phyloP scores from a whole-genome alignment of 1,140 invertebrate genomes.

The Ridgeia piscesae region DNA sequence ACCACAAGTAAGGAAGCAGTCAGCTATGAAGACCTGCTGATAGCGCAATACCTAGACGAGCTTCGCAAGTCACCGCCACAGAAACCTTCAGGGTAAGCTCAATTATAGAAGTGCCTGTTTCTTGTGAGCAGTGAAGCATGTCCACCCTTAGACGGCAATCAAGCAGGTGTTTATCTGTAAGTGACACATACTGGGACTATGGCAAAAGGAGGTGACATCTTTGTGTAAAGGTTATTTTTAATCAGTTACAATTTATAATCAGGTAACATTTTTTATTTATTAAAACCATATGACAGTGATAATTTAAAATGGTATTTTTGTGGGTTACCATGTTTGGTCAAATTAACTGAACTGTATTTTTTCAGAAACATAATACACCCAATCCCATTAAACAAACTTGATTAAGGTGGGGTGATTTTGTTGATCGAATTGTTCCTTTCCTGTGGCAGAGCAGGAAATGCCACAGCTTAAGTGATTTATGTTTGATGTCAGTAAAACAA shows the following conservation, averaged over 20 bases:
- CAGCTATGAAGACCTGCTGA: constrained; percentile 55
- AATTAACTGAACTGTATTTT: too few species aligned
- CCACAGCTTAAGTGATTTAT: neutral
- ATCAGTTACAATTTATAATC: neutral
- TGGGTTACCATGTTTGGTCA: too few species aligned
- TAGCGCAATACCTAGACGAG: constrained; percentile 54
- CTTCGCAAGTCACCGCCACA: constrained; percentile 34
- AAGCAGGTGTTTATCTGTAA: neutral
- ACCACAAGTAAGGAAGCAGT: constrained; percentile 25
- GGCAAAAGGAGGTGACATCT: neutral
- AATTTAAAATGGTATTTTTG: too few species aligned
- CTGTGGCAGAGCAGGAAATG: neutral
- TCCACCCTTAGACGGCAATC: neutral
- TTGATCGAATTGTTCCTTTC: neutral
- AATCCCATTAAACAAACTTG: too few species aligned
- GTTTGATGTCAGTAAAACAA: neutral
- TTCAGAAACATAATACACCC: too few species aligned
- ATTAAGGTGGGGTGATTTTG: neutral
- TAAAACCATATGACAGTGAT: too few species aligned
- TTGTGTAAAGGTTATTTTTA: neutral
- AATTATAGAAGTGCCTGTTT: neutral
- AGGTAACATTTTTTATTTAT: neutral
- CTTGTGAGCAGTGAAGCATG: neutral
- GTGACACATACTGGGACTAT: neutral
- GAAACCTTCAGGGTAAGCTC: neutral